Conservation (phyloP, 1,140 invertebrate species). For the Euschistus heros region DNA sequence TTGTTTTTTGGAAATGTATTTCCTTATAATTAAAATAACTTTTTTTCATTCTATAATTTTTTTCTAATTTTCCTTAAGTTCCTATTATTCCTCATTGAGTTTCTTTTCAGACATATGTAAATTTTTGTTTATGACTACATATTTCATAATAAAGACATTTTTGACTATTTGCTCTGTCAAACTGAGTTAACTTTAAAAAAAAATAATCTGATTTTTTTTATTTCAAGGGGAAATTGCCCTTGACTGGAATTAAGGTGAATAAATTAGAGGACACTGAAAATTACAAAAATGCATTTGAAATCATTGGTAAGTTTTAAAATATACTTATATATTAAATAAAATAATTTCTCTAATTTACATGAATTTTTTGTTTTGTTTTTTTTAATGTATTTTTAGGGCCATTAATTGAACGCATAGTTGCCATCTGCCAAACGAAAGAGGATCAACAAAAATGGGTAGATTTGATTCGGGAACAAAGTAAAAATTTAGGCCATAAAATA, state of each 20-base stretch:
- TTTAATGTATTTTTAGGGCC: conserved; percentile 47
- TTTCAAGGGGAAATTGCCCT: conserved; percentile 73
- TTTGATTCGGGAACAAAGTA: conserved; percentile 53
- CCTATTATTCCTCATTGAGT: too few relatives aligned
- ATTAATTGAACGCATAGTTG: conserved; percentile 80
- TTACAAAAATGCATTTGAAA: conserved; percentile 83
- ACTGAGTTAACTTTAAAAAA: too few relatives aligned
- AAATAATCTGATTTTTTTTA: conserved; percentile 21
- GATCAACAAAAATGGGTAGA: conserved; percentile 83
- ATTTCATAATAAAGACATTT: too few relatives aligned
- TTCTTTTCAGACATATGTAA: too few relatives aligned
- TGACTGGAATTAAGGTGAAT: conserved; percentile 70
- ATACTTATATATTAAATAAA: not conserved
- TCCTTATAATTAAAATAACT: too few relatives aligned
- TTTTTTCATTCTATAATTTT: too few relatives aligned
- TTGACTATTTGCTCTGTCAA: too few relatives aligned
- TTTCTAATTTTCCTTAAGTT: too few relatives aligned
- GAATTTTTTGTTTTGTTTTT: not conserved
- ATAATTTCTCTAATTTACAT: not conserved
- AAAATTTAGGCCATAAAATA: conserved; percentile 35
- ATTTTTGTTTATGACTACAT: too few relatives aligned
- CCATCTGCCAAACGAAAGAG: conserved; percentile 70
- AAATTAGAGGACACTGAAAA: conserved; percentile 67
- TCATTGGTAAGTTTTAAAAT: conserved; percentile 47
- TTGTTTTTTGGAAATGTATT: too few relatives aligned